phyloP scores from a whole-genome alignment of 2,797 vertebrate genomes.

The Rhynchonycteris naso region DNA sequence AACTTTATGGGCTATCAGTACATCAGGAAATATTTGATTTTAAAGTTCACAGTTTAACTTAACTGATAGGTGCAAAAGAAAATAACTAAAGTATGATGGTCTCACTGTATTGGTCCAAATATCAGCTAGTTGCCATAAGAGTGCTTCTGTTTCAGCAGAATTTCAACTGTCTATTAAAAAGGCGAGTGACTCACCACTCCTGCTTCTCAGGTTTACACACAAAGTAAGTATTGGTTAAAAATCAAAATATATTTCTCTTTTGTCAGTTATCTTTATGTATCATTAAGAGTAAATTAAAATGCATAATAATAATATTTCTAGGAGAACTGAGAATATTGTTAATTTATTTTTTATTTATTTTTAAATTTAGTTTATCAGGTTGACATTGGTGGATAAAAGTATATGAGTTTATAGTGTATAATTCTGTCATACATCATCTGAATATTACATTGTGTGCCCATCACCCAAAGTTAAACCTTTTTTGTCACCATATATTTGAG shows the following conservation, averaged over 20 bases:
- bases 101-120: not conserved
- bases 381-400: not conserved
- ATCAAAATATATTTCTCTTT: not conserved
- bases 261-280: not conserved
- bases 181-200: not conserved
- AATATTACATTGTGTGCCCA: not conserved
- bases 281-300: not conserved
- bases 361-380: not conserved
- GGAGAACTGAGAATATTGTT: not conserved
- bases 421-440: not conserved
- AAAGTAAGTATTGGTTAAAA: not conserved
- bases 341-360: not conserved
- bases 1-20: not conserved
- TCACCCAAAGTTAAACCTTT: not conserved
- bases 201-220: not conserved
- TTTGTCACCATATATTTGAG: no score
- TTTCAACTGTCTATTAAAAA: not conserved
- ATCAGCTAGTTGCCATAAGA: not conserved
- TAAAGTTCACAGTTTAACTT: not conserved
- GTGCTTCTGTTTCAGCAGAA: not conserved
- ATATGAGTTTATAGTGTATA: not conserved
- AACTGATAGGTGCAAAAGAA: not conserved
- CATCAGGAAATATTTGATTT: not conserved
- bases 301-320: not conserved
- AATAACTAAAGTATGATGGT: not conserved